Base-by-base conservation (phyloP, 2,113 vertebrate genomes). In the Xiphophorus maculatus region DNA sequence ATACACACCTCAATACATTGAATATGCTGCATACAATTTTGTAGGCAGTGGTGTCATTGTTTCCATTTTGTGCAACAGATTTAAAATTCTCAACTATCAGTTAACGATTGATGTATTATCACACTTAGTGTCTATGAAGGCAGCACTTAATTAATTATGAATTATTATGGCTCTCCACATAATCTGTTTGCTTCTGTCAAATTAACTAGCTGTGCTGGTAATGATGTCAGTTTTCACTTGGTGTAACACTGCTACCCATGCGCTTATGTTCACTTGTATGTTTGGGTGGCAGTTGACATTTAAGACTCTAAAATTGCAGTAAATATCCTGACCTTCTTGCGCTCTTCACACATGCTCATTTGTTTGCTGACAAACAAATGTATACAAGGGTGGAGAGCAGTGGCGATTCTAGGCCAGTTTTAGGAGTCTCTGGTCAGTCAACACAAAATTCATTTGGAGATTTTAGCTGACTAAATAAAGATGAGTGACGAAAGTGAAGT, bases 141-240 rank as follows among this genome's bases (percentile, higher is more conserved):
- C 40, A 54, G 40, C 22, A 76, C 12, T 48, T 62, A 13, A 76
- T 76, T 74, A 42, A 61, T 68, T 48, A 30, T 67, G 15, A 17
- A 29, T 60, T 60, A 40, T 48, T 33, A 5, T 69, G n/a, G 25
- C 10, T 62, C n/a, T 76, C 70, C 67, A 32, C 27, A 73, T 71
- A 51, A 72, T 79, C 44, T 35, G 25, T 64, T 62, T 61, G 69
- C 70, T 48, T 71, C 28, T 30, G 69, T 66, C n/a, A 66, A 60
- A 62, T 72, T 66, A 66, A 69, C 62, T 66, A 27, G 58, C 33
- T 66, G 8, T 73, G 64, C 66, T 78, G 76, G 25, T 76, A 68
- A 54, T 77, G 32, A 75, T 68, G 70, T 67, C 72, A 86, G 44
- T 60, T 81, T 81, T 80, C 64, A 76, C 77, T 83, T 32, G 73